Conservation (phyloP, 2,888 invertebrate genomes). For the Strigamia crassipes region DNA sequence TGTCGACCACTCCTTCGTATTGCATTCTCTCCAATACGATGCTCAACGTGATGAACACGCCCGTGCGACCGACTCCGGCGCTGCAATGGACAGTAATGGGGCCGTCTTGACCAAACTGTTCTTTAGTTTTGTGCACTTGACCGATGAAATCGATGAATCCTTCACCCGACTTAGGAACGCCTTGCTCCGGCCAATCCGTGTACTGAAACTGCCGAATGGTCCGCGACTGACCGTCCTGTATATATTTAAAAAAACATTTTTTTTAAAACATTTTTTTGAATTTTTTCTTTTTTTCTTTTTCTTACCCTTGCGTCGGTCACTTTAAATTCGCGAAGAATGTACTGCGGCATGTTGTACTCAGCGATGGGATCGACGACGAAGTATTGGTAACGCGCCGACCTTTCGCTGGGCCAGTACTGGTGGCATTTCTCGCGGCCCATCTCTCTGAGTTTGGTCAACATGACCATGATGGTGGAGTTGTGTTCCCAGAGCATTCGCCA, state of each 20-base stretch:
- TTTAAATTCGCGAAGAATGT: constrained; percentile 98
- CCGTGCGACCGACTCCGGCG: constrained; percentile 97
- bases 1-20: constrained; percentile 97
- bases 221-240: constrained; percentile 92
- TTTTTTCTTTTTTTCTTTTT: too few species aligned
- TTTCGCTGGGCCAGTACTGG: constrained; percentile 99
- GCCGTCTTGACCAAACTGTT: constrained; percentile 99
- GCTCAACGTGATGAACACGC: constrained; percentile 96
- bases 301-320: constrained; percentile 95
- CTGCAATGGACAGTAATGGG: constrained; percentile 99
- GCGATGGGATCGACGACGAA: constrained; percentile 99
- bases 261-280: too few species aligned
- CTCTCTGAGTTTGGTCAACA: constrained; percentile 96
- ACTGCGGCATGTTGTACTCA: constrained; percentile 99
- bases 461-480: constrained; percentile 98
- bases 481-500: constrained; percentile 99
- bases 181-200: constrained; percentile 93
- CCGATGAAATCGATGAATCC: constrained; percentile 99
- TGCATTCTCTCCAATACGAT: constrained; percentile 98
- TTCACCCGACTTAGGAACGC: constrained; percentile 96
- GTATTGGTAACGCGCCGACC: constrained; percentile 95
- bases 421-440: constrained; percentile 98
- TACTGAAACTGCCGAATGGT: constrained; percentile 96
- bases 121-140: constrained; percentile 99
- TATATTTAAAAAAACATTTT: too few species aligned